Evolutionary conservation across 2,113 vertebrate genomes (phyloP), one percentile per base, ranked within the genome.

Genomic region (Syrmaticus mikado): DNA sequence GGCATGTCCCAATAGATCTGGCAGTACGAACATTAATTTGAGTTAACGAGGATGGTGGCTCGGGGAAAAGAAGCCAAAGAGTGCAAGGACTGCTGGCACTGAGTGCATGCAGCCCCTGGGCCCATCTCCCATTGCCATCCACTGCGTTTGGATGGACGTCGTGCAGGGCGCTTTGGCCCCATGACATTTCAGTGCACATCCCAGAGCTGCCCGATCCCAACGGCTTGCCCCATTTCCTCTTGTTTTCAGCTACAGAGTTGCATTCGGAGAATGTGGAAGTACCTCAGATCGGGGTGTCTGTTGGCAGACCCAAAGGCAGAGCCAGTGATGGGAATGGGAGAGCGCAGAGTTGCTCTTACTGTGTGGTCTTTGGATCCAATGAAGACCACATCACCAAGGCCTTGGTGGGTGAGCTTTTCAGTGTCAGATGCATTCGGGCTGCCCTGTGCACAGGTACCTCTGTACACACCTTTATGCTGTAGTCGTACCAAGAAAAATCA

Each of bases 11-110:
- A 64, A 85, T 88, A 71, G 85, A 57, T 90, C 92, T 52, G 81
- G 80, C 88, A 27, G 88, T 75, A 46, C 48, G 95, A 94, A 95
- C 94, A 87, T 90, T 96, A 95, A 97, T 97, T 93, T 75, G 85
- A 94, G 66, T 82, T 90, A 95, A 93, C 92, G 81, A 93, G 82
- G 64, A 11, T 18, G 48, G 83, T 90, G 38, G 93, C 95, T 82
- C 16, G 85, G 90, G 93, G 93, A 84, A 81, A 92, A 57, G 79
- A 78, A 90, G 78, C n/a, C 48, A 38, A 85, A 61, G 76, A 92
- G 80, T 76, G 19, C 0, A 52, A 91, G 80, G 80, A 46, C 52
- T 89, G 25, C 3, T 1, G 14, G 36, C 77, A 82, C 45, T 66
- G 17, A n/a, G 55, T 19, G 10, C 10, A 10, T 19, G 10, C 17